Base-by-base conservation (phyloP, 2,113 vertebrate species). In the Menura novaehollandiae region DNA sequence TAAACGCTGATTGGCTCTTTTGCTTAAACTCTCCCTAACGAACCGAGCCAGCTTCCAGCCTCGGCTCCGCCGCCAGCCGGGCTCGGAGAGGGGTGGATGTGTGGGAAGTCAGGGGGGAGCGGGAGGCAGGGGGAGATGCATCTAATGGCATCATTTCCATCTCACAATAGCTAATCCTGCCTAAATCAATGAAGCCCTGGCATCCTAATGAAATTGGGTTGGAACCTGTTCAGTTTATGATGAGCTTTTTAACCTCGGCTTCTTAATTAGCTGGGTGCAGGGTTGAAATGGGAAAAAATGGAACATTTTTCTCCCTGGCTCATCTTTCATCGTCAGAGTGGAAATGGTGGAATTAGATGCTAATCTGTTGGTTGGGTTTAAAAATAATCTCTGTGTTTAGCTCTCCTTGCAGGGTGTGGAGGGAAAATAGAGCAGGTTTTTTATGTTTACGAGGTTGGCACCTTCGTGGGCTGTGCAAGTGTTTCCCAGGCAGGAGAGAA, bases 141-240 rank as follows among this genome's bases (percentile, higher is more conserved):
- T 73, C 87, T 97, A 86, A 96, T 79, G 88, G 95, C 52, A 60
- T 88, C 37, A 56, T 78, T 87, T 82, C 93, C 91, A 89, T 93
- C 94, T 94, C 95, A 94, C 91, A 94, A 92, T 95, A 97, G 93
- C 93, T 96, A 94, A 95, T 97, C 86, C 92, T 94, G 96, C 94
- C 89, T 89, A 68, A 83, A 91, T 93, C 81, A 62, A 80, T 85
- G 43, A 69, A 92, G 35, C 43, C 71, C 55, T 91, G 77, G 71
- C 72, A 74, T 88, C 58, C 86, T 89, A 85, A 82, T 85, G 95
- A 97, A 94, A 91, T 43, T 89, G 74, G 82, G 68, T 84, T 87
- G 88, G 85, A 97, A 76, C 18, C 59, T 82, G 80, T 97, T 97
- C 94, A 93, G 95, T 96, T 95, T 95, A 87, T 95, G 94, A 97